phyloP scores from a whole-genome alignment of 2,797 vertebrate species.

The Falco rusticolus region DNA sequence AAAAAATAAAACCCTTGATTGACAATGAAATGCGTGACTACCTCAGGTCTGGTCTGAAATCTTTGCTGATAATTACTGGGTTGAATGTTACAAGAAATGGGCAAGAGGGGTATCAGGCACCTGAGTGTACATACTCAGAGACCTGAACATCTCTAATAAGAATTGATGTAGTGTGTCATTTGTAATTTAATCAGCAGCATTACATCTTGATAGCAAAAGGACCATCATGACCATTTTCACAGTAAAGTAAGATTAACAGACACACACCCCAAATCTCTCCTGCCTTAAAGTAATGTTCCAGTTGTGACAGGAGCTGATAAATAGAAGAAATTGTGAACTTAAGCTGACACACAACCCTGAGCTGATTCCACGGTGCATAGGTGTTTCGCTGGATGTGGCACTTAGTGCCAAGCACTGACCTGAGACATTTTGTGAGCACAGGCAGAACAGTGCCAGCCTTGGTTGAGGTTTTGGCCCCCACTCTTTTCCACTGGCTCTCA shows the following conservation, averaged over 20 bases:
- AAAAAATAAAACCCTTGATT: constrained; percentile 57
- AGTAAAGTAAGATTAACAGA: constrained; percentile 68
- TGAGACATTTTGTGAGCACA: neutral
- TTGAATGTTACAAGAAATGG: constrained; percentile 67
- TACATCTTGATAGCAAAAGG: constrained; percentile 76
- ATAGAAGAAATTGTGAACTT: constrained; percentile 50
- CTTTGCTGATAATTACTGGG: constrained; percentile 63
- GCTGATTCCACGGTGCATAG: neutral
- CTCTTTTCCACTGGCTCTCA: neutral
- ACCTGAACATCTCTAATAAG: constrained; percentile 74
- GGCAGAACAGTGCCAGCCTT: neutral
- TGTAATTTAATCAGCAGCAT: constrained; percentile 78
- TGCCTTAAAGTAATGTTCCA: constrained; percentile 56
- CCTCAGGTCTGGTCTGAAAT: constrained; percentile 55
- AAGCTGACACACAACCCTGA: neutral
- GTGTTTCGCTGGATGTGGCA: neutral
- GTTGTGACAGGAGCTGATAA: constrained; percentile 63
- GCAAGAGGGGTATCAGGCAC: constrained; percentile 46
- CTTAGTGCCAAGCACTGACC: neutral
- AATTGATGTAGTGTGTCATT: constrained; percentile 79
- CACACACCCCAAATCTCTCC: constrained; percentile 40
- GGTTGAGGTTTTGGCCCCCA: neutral
- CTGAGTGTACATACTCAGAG: constrained; percentile 68
- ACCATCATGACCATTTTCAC: constrained; percentile 61
- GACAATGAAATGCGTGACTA: constrained; percentile 61